Evolutionary conservation across 2,113 vertebrate genomes (phyloP), one percentile per base, ranked within the genome.

Genomic region (Platichthys flesus): DNA sequence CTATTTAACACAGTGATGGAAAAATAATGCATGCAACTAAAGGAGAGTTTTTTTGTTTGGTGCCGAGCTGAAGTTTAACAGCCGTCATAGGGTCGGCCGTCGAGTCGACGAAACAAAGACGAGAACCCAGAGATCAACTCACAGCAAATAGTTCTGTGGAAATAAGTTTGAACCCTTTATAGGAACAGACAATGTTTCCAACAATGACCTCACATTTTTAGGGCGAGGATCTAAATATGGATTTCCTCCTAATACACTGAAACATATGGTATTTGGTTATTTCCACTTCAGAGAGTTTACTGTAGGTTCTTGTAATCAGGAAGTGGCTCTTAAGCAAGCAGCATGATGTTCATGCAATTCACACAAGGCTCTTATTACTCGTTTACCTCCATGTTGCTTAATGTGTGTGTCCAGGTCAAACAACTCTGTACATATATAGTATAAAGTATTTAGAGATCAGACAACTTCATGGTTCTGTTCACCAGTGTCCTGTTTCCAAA

Each of bases 241-340:
- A 88, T 83, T 85, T 88, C 79, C 79, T 78, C 35, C 16, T 16
- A 67, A 14, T 80, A 15, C 69, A 13, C 16, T 67, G 66, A 66
- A 74, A 73, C 78, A 75, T 45, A 71, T 52, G 58, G 16, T 74
- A 56, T 81, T 79, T 66, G 55, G 67, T 12, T 81, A 62, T 82
- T 89, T 88, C 83, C 83, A 83, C 70, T 76, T 74, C 26, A 68
- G 9, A 82, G 28, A 73, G 7, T 64, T 55, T 24, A 51, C 18
- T 35, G 49, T 21, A 85, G 68, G 52, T 79, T 88, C 62, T 71
- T 75, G 40, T 79, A 84, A 86, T 85, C 61, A 83, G 87, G 89
- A 92, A 90, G 83, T 87, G 45, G 23, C 24, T 80, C 82, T 88
- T 76, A 3, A 58, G 84, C 62, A 87, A 91, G 58, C 52, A 74